Evolutionary conservation across 2,797 vertebrate genomes (phyloP), one percentile per base, ranked within the genome.

Genomic region (Siniperca scherzeri): DNA sequence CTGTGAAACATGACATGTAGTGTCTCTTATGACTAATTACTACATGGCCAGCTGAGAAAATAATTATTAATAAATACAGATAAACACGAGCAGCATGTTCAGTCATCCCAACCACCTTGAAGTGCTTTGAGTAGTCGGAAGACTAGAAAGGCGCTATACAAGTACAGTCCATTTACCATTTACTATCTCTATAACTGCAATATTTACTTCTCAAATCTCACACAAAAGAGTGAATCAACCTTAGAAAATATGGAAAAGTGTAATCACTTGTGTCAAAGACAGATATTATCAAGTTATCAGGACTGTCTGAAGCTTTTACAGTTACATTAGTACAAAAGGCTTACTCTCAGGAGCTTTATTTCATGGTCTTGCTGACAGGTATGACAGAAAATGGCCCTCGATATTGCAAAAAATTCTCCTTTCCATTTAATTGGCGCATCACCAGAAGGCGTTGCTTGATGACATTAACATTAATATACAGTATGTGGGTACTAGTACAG

Each of bases 31-130:
- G 42, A 69, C 30, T 65, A 70, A 82, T 56, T 78, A 64, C 70
- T 44, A 42, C 0, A 3, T 40, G 76, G 72, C 36, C 25, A 71
- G 46, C 42, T 61, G 40, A 80, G 33, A 82, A 57, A 57, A 60
- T 64, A 27, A 74, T 30, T 65, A 60, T 56, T 48, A 64, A 64
- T 80, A 62, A 57, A 74, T 8, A 56, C n/a, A 74, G 64, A 84
- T 33, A 53, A 83, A 78, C 19, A 76, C 16, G 38, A 70, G 61
- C 17, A 66, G 48, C 72, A 46, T 40, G 55, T 50, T 77, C 44
- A 79, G 36, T 85, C 70, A 80, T 62, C 19, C 21, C 59, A 61
- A 66, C 69, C 65, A 56, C 21, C 8, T 3, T 30, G 30, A 30
- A 30, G 30, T 3, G 30, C 30, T 30, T 30, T 30, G 30, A 30